Evolutionary conservation across 2,888 invertebrate genomes (phyloP).

Genomic region (Himalopsyche japonica): DNA sequence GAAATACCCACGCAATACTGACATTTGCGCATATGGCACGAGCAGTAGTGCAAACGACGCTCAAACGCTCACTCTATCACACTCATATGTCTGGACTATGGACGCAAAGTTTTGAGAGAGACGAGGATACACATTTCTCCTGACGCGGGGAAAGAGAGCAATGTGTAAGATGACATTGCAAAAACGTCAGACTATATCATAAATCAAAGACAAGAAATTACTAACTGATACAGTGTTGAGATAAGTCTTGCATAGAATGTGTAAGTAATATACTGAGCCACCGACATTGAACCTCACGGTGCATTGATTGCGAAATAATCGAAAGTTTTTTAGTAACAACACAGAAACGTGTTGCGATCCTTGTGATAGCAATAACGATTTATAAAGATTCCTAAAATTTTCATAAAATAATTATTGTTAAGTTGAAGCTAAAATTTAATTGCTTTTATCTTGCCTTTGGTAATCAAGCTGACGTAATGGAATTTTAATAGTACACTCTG

Average conservation of each 20-base stretch:
- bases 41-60: background rate
- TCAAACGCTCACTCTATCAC: background rate
- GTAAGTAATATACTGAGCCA: constrained; percentile 17
- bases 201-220: constrained; percentile 40
- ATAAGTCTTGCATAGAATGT: constrained; percentile 33
- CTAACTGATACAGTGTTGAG: constrained; percentile 39
- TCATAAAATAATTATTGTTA: too few species aligned
- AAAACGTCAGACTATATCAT: constrained; percentile 31
- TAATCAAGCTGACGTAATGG: too few species aligned
- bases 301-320: background rate
- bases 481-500: too few species aligned
- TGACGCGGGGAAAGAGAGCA: constrained; percentile 8
- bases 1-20: background rate
- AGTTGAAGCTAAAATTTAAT: too few species aligned
- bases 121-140: background rate
- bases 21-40: background rate
- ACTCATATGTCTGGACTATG: background rate
- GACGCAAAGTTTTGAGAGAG: constrained; percentile 1
- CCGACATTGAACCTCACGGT: constrained; percentile 18
- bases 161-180: constrained; percentile 39
- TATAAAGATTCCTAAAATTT: too few species aligned
- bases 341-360: background rate
- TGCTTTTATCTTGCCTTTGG: too few species aligned
- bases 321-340: background rate
- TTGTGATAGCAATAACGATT: too few species aligned